Evolutionary conservation across 1,140 invertebrate species (phyloP), one percentile per base, ranked within the genome.

Genomic region (Eupristina koningsbergeri): DNA sequence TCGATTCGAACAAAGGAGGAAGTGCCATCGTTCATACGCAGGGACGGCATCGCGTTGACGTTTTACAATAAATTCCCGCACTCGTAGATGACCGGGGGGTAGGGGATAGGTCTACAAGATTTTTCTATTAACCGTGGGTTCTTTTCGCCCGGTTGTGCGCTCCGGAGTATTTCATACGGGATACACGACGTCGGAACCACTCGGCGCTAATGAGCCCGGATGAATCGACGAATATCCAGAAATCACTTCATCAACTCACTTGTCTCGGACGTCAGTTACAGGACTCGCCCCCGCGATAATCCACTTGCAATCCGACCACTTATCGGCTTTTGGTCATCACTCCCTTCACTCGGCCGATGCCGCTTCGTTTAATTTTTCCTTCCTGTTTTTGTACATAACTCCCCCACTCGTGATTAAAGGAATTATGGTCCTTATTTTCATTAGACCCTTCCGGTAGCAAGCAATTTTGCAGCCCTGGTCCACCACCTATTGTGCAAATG

Each of bases 211-310:
- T 76, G 81, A 83, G 81, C 22, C 47, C 22, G n/a, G 50, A 84
- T 79, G 76, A 80, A 74, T 79, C 83, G 76, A 47, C 83, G 83
- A 80, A 79, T 74, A 64, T 39, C 61, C n/a, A 39, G 47, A 79
- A 77, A 84, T 76, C 83, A 80, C 83, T 84, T 84, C 41, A 84
- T 84, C 83, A 80, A 76, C 19, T 17, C 76, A 29, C 82, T 73
- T 80, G 82, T 84, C 76, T n/a, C 67, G 41, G 1, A 34, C 71
- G 82, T 74, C 76, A 79, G 41, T 84, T 53, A 39, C 82, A 79
- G 17, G 0, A 22, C 34, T 34, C 41, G 61, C 53, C 73, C 53
- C 73, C 41, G 17, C 64, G 15, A 69, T 80, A 47, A 75, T 53
- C 73, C 45, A 80, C 36, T 78, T 22, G 31, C 53, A 19, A 74